Evolutionary conservation across 2,113 vertebrate species (phyloP).

Genomic region (Eptatretus burgeri): DNA sequence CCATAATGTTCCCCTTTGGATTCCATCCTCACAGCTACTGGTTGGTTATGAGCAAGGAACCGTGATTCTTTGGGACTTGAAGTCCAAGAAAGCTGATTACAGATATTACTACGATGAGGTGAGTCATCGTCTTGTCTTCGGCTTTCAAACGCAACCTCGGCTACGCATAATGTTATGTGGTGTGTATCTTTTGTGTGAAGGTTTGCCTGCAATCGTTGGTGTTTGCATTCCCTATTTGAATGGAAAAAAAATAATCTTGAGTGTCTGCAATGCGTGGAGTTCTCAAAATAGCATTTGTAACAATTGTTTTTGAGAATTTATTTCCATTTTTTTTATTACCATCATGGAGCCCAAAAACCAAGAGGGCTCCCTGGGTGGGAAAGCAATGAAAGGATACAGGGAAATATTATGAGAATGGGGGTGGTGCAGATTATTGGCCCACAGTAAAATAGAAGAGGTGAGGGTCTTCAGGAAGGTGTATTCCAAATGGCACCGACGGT

Average conservation of each 20-base stretch:
- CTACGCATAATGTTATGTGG: no score
- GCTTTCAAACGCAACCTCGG: no score
- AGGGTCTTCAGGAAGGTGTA: no score
- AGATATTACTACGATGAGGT: slow-evolving; percentile 97
- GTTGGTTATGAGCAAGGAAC: slow-evolving; percentile 94
- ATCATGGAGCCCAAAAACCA: no score
- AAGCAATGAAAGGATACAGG: no score
- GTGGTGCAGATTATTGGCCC: no score
- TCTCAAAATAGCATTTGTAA: not conserved
- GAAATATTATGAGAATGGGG: no score
- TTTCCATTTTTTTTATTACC: no score
- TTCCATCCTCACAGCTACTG: slow-evolving; percentile 39
- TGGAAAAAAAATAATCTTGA: not conserved
- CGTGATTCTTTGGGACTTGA: slow-evolving; percentile 86
- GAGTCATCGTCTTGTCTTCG: slow-evolving; percentile 12
- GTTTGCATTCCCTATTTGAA: not conserved
- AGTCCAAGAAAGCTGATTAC: slow-evolving; percentile 93
- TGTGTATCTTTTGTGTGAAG: slow-evolving; percentile 1
- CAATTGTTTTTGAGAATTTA: not conserved
- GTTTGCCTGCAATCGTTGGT: not conserved
- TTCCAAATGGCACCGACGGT: no score
- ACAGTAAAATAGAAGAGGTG: no score
- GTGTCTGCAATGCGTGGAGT: not conserved
- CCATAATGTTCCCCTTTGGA: no score
- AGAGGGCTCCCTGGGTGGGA: no score